Conservation (phyloP, 2,113 vertebrate genomes). For the Sceloporus tristichus region DNA sequence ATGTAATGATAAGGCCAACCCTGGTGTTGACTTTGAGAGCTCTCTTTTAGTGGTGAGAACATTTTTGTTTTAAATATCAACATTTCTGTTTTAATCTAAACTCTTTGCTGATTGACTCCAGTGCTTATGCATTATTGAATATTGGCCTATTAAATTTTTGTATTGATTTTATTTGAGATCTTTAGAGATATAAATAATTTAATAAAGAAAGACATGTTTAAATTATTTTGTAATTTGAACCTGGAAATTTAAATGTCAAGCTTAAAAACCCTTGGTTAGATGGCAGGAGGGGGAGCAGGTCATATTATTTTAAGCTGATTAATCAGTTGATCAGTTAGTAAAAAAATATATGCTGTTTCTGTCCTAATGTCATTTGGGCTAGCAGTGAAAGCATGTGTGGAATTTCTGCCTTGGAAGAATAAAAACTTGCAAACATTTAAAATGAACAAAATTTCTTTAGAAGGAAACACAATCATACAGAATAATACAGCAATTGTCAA, state of each 20-base stretch:
- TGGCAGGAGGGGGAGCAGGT: not conserved
- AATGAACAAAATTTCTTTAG: too few relatives aligned
- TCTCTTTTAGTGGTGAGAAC: too few relatives aligned
- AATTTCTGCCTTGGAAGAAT: too few relatives aligned
- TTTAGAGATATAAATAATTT: too few relatives aligned
- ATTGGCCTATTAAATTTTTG: not conserved
- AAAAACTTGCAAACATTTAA: too few relatives aligned
- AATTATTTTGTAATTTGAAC: not conserved
- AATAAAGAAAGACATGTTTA: not conserved
- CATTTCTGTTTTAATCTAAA: not conserved
- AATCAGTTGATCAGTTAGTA: not conserved
- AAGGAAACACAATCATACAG: not conserved
- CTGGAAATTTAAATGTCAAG: too few relatives aligned
- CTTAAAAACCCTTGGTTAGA: not conserved
- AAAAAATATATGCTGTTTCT: not conserved
- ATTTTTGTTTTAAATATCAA: too few relatives aligned
- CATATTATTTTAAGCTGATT: not conserved
- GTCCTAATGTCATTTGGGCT: not conserved
- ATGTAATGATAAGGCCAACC: too few relatives aligned
- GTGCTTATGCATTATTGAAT: not conserved
- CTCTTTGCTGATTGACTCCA: not conserved
- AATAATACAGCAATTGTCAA: not conserved
- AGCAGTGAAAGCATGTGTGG: not conserved
- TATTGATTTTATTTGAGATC: too few relatives aligned
- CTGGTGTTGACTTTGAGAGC: too few relatives aligned